Evolutionary conservation across 1,140 invertebrate genomes (phyloP).

Genomic region (Euglossa dilemma): DNA sequence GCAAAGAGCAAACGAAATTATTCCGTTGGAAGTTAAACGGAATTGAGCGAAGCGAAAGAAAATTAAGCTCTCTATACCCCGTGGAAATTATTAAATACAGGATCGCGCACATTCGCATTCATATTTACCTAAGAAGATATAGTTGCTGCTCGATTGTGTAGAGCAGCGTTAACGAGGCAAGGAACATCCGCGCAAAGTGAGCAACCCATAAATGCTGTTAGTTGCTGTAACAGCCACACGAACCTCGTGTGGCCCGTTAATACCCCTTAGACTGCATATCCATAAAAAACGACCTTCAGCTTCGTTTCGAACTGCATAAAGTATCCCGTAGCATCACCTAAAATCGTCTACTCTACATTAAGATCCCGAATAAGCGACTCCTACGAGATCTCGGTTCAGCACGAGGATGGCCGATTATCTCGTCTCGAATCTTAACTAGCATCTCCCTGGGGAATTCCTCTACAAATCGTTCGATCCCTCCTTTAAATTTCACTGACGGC

Average conservation of each 20-base stretch:
- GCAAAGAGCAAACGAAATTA: too few relatives aligned
- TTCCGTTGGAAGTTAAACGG: too few relatives aligned
- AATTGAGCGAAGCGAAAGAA: too few relatives aligned
- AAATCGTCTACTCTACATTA: not conserved
- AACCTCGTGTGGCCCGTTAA: not conserved
- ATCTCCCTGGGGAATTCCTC: not conserved
- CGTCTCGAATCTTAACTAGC: constrained; percentile 2
- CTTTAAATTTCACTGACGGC: not conserved
- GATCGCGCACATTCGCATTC: too few relatives aligned
- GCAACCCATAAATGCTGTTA: not conserved
- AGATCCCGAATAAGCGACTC: not conserved
- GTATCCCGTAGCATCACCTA: not conserved
- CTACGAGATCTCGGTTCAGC: not conserved
- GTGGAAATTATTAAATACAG: too few relatives aligned
- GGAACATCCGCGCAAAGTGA: not conserved
- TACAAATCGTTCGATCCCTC: not conserved
- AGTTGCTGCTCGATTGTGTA: not conserved
- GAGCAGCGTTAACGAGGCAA: not conserved
- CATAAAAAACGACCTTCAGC: not conserved
- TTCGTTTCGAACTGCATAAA: not conserved
- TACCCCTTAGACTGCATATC: not conserved
- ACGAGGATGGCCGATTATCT: constrained; percentile 3
- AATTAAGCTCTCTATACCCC: too few relatives aligned
- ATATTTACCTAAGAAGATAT: not conserved
- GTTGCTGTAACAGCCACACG: not conserved